phyloP scores from a whole-genome alignment of 2,888 invertebrate species.

The Creontiades dilutus region DNA sequence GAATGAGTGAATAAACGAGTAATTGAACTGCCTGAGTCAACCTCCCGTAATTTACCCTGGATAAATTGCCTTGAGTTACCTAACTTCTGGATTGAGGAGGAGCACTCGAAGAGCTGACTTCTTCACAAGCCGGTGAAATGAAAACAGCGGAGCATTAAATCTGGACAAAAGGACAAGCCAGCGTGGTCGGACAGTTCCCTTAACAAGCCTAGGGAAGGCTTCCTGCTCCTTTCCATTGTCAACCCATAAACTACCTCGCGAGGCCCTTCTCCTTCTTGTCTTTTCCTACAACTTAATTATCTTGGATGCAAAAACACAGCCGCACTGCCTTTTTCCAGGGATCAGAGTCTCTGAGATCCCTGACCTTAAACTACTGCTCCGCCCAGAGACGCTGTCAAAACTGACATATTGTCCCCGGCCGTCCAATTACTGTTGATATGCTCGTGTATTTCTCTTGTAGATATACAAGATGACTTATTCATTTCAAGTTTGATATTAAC shows the following conservation, averaged over 20 bases:
- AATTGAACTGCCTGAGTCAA: slow-evolving; percentile 19
- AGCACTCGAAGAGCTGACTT: background rate
- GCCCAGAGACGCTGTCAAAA: slow-evolving; percentile 1
- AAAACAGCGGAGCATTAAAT: slow-evolving; percentile 46
- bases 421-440: background rate
- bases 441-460: no score
- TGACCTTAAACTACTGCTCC: slow-evolving; percentile 20
- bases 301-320: slow-evolving; percentile 62
- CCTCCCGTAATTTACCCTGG: slow-evolving; percentile 21
- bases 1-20: slow-evolving; percentile 24
- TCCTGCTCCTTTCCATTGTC: slow-evolving; percentile 56
- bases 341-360: background rate
- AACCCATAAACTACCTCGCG: slow-evolving; percentile 66
- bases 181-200: slow-evolving; percentile 52
- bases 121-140: background rate
- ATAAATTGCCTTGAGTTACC: slow-evolving; percentile 37
- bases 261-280: slow-evolving; percentile 26
- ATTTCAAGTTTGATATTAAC: no score
- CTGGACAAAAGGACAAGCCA: slow-evolving; percentile 44
- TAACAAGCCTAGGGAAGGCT: slow-evolving; percentile 63
- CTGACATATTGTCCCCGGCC: slow-evolving; percentile 18
- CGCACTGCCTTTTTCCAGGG: slow-evolving; percentile 33
- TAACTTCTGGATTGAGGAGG: slow-evolving; percentile 50
- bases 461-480: no score
- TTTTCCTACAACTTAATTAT: slow-evolving; percentile 67